Base-by-base conservation (phyloP, 1,140 invertebrate species). In the Lithobius niger region DNA sequence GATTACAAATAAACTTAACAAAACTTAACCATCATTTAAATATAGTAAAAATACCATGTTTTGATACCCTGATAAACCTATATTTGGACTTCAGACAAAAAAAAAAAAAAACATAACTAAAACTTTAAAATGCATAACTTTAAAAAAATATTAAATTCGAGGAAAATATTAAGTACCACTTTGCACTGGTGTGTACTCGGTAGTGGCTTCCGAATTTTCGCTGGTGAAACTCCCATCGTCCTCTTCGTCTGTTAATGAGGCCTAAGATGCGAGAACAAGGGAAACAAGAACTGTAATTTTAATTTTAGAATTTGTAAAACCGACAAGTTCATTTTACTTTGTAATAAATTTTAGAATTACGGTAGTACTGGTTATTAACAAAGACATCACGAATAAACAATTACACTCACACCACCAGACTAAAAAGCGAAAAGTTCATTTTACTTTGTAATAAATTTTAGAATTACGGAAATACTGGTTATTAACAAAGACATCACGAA, bases 161-260 rank as follows among this genome's bases (percentile, higher is more conserved):
- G 43, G 4, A 10, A 19, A 45, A 45, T 19, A 18, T 45, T 19
- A 27, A 25, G 59, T 61, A 67, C 68, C 63, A 65, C 67, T 69
- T 45, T 65, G 59, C 28, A 63, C 64, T 50, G 70, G 66, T 57
- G 66, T 67, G 55, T 70, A 67, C 58, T 79, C 77, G 27, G 70
- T 73, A 27, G 75, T 77, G 36, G 77, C 68, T 63, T 80, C 78
- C 26, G 79, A 82, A 61, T 82, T 79, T 47, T 82, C 81, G 69
- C 80, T 82, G 28, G 78, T 77, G 1, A 79, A 65, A 45, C 68
- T 81, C n/a, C 80, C 80, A 44, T 80, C 79, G 63, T 82, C 80
- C 59, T 79, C 42, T 65, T 67, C 44, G 18, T 68, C 66, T 6
- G 1, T 28, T 25, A 50, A 49, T 19, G 67, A 66, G 10, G 56